Evolutionary conservation across 2,888 invertebrate species (phyloP).

Genomic region (Teleogryllus oceanicus): DNA sequence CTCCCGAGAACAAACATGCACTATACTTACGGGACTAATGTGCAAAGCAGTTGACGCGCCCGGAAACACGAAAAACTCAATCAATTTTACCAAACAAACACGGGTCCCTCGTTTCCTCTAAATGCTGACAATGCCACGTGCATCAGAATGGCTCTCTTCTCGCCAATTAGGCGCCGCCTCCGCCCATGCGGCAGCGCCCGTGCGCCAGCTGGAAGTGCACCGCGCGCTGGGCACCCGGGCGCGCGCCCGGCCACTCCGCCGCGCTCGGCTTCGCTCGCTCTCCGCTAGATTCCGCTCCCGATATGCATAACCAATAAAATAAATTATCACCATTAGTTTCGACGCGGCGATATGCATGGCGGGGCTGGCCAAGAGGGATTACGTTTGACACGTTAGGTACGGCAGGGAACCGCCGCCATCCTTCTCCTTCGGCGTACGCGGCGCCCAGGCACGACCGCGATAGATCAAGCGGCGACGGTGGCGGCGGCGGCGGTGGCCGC

Average conservation of each 20-base stretch:
- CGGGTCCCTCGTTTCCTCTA: no score
- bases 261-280: background rate
- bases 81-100: no score
- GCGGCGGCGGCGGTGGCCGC: background rate
- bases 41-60: no score
- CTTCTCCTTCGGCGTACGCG: background rate
- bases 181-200: background rate
- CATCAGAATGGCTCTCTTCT: no score
- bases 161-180: no score
- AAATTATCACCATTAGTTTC: conserved; percentile 2
- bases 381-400: conserved; percentile 8
- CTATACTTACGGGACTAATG: no score
- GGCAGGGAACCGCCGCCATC: conserved; percentile 6
- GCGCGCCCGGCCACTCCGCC: background rate
- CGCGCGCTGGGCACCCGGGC: background rate
- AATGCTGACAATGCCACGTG: no score
- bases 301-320: conserved; percentile 10
- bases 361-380: background rate
- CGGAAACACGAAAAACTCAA: no score
- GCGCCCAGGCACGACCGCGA: background rate
- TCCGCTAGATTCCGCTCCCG: background rate
- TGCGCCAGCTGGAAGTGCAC: background rate
- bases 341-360: conserved; percentile 18
- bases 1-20: no score
- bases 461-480: background rate